These are phyloP conservation scores for Montipora efflorescens DNA, from an alignment of 64 coral and sea anemone genomes.

Conservation along the genomic window DNA sequence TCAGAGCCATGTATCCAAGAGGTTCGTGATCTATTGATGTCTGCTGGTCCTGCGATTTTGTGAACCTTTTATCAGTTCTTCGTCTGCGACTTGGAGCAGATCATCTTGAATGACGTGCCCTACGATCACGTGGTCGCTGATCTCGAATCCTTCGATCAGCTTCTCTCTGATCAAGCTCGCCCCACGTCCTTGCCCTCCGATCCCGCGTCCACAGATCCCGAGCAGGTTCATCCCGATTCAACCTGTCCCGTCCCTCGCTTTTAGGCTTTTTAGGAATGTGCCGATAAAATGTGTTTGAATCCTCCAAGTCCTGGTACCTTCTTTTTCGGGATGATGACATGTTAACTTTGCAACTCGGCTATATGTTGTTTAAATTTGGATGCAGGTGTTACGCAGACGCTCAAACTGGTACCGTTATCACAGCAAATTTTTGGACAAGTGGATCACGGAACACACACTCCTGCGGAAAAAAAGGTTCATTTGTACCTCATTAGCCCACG, in stretches of 20 bases:
- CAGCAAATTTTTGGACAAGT: too few species aligned
- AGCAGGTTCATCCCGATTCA: not conserved
- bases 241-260: not conserved
- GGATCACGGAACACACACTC: too few species aligned
- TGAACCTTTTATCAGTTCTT: not conserved
- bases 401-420: too few species aligned
- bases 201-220: not conserved
- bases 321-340: constrained; percentile 15
- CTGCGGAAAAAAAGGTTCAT: too few species aligned
- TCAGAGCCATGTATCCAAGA: not conserved
- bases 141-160: not conserved
- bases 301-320: not conserved
- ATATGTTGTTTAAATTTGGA: not conserved
- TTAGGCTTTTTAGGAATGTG: not conserved
- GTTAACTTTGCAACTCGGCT: not conserved
- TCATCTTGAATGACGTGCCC: not conserved
- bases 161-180: not conserved
- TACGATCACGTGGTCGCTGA: not conserved
- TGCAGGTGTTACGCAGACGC: not conserved
- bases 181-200: not conserved
- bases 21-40: not conserved
- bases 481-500: too few species aligned
- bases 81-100: constrained; percentile 7
- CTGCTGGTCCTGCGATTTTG: not conserved
- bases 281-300: not conserved